Conservation (phyloP, 2,888 invertebrate species). For the Cephus nigrinus region DNA sequence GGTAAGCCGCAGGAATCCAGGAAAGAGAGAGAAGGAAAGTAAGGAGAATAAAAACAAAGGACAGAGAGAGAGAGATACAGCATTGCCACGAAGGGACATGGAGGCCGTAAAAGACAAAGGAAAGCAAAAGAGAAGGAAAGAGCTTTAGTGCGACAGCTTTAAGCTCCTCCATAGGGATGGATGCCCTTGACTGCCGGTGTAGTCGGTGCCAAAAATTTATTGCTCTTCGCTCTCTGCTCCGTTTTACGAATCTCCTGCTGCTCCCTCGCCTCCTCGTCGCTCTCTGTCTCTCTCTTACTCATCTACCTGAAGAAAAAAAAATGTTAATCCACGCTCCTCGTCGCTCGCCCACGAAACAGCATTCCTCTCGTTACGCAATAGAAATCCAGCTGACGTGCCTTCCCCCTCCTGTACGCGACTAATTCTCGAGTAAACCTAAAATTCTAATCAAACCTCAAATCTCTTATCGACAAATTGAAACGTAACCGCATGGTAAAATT, state of each 20-base stretch:
- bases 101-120: not conserved
- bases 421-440: no score
- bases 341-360: not conserved
- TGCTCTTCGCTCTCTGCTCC: slow-evolving; percentile 13
- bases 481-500: no score
- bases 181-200: not conserved
- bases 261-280: slow-evolving; percentile 12
- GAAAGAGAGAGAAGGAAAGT: not conserved
- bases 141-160: not conserved
- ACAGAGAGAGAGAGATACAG: not conserved
- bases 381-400: no score
- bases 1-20: not conserved
- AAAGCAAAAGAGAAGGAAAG: no score
- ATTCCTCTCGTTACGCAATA: no score
- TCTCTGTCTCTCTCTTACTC: slow-evolving; percentile 20
- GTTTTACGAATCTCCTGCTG: slow-evolving; percentile 13
- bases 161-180: not conserved
- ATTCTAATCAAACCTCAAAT: no score
- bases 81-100: not conserved
- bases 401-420: no score
- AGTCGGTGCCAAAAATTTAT: not conserved
- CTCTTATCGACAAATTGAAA: no score
- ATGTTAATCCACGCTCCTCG: no score
- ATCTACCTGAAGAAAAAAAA: no score
- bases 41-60: not conserved